Evolutionary conservation across 2,888 invertebrate species (phyloP), one percentile per base, ranked within the genome.

Genomic region (Gari tellinella): DNA sequence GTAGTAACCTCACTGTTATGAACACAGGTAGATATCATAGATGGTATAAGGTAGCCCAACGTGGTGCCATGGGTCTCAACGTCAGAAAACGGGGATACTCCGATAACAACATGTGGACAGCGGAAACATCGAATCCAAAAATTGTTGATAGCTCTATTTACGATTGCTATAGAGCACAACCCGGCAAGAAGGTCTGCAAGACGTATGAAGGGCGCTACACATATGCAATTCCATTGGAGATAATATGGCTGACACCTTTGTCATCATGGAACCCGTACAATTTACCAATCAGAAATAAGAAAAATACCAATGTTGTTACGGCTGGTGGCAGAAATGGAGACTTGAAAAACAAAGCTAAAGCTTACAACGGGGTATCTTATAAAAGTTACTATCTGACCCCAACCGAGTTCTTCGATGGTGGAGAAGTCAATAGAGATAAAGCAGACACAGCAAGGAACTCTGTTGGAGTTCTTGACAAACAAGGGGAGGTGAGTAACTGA

Each of bases 221-320:
- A n/a, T n/a, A n/a, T n/a, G n/a, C n/a, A n/a, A n/a, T n/a, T n/a
- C n/a, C n/a, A n/a, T n/a, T n/a, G n/a, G n/a, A n/a, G n/a, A n/a
- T n/a, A n/a, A n/a, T n/a, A n/a, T n/a, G n/a, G n/a, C n/a, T n/a
- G n/a, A n/a, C n/a, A n/a, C n/a, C n/a, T n/a, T n/a, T n/a, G n/a
- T 72, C 68, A 23, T 65, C 53, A 21, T 90, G 90, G 90, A 89
- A 89, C 57, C 89, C 90, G 2, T 86, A 84, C 78, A 72, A 86
- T 37, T 38, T 72, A 1, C 41, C 40, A 1, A 14, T 68, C 15
- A 0, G 21, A 2, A 37, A 52, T 5, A 15, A 40, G 1, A 43
- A 37, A n/a, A 8, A 19, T 37, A 43, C n/a, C 17, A 7, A 31
- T 7, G 15, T 48, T 15, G 46, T 77, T 15, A 52, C 48, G 4